These are phyloP conservation scores for Helogale parvula DNA, from an alignment of 2,113 vertebrate genomes.

Conservation along the genomic window DNA sequence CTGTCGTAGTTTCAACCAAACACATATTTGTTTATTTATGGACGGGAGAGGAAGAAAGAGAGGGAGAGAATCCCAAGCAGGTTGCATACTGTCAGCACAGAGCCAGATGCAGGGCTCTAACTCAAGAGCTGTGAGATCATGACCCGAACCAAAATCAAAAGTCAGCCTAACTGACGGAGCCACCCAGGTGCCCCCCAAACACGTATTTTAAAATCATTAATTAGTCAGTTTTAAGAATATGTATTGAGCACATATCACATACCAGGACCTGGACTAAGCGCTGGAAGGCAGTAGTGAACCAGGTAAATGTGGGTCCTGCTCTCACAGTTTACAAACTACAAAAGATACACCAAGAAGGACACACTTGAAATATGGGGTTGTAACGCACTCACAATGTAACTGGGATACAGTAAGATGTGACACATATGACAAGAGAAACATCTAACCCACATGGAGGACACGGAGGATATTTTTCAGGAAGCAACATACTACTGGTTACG, in stretches of 20 bases:
- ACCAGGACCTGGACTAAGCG: background rate
- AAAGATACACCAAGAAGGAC: background rate
- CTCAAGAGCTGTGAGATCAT: too few relatives aligned
- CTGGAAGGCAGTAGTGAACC: background rate
- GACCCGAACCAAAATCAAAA: too few relatives aligned
- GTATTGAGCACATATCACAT: background rate
- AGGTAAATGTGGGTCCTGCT: background rate
- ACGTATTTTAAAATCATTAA: background rate
- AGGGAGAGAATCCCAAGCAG: too few relatives aligned
- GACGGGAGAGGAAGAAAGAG: too few relatives aligned
- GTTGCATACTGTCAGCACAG: too few relatives aligned
- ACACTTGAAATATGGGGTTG: background rate
- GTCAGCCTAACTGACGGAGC: too few relatives aligned
- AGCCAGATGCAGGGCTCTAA: too few relatives aligned
- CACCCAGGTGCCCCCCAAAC: background rate
- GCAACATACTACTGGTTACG: background rate
- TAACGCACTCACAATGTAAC: background rate
- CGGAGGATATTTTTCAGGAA: background rate
- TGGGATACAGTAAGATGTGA: background rate
- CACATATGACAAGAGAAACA: background rate
- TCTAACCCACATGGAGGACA: background rate
- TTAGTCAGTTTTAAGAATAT: conserved; percentile 10
- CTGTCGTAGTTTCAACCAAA: background rate
- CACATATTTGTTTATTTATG: background rate
- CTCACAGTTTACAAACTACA: background rate